Evolutionary conservation across 2,888 invertebrate genomes (phyloP), one percentile per base, ranked within the genome.

Genomic region (Villa cingulata): DNA sequence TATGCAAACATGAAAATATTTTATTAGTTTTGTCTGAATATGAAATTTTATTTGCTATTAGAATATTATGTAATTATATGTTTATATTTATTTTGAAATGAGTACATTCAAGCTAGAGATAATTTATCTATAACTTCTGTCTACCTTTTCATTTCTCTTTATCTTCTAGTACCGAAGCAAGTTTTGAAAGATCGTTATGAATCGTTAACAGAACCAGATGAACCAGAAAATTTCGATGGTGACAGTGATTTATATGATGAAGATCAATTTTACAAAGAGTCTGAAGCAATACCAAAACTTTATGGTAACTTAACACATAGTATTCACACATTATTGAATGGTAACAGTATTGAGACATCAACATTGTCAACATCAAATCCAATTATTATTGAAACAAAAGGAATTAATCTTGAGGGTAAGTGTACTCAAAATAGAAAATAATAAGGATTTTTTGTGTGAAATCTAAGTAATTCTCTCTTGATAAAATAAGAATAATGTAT

Each of bases 141-240:
- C 12, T 32, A 5, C 12, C 12, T 32, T 12, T 32, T 37, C 18
- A 19, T 12, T 39, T 7, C 37, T 14, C n/a, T 37, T 32, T 38
- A 1, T 17, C 14, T 36, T 37, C n/a, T 72, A 90, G 89, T 89
- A 54, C 88, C 87, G 23, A 76, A 86, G 58, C 83, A 83, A 64
- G 86, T 90, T 50, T 72, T 90, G 54, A 83, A 85, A 65, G 86
- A 87, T 66, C 78, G 82, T 58, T 87, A 83, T 68, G 85, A 86
- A 61, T 83, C 83, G 54, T 79, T 80, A 45, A 75, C 81, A 48
- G 86, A 86, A 68, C 75, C 80, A 54, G 89, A 89, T 63, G 88
- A 88, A 68, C 74, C 77, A 57, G 73, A 75, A 58, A 74, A 70
- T 52, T 66, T 66, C 41, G 70, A 69, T 48, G 73, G 73, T 45